A percentile compares a stretch with the other conserved stretches of the same genome.
Conservation (phyloP, 1,140 invertebrate species). For the Macrostomum lignano region DNA sequence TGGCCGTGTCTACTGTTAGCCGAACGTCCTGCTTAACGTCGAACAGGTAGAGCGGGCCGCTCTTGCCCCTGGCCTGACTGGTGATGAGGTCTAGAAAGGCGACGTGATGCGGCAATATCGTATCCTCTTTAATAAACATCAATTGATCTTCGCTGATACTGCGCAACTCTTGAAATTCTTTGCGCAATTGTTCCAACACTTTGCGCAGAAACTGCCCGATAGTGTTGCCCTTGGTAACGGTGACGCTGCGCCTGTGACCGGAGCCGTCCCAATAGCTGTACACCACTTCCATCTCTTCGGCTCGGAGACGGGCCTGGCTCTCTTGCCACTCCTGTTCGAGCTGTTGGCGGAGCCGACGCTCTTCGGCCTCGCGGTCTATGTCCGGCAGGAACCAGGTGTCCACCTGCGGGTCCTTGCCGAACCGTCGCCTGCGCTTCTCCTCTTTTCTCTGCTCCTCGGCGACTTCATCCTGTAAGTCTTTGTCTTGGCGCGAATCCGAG, state of each 20-base stretch:
- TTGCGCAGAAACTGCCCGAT: conserved; percentile 84
- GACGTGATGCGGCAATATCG: conserved; percentile 90
- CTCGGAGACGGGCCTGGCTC: conserved; percentile 75
- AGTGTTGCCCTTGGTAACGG: conserved; percentile 43
- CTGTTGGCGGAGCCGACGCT: conserved; percentile 35
- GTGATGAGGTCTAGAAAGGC: conserved; percentile 99
- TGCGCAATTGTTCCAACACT: conserved; percentile 54
- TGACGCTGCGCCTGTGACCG: conserved; percentile 68
- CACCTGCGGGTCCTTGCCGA: conserved; percentile 79
- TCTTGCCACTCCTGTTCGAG: conserved; percentile 56
- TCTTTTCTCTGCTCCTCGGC: conserved; percentile 12
- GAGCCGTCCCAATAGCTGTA: conserved; percentile 99
- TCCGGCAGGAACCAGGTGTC: conserved; percentile 98
- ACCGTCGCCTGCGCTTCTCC: conserved; percentile 12
- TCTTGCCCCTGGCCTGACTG: conserved; percentile 40
- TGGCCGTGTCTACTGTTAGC: conserved; percentile 64
- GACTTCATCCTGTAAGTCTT: no score
- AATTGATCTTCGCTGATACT: conserved; percentile 81
- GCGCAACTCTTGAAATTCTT: conserved; percentile 85
- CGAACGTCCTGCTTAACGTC: conserved; percentile 85
- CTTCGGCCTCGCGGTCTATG: conserved; percentile 63
- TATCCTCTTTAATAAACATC: conserved; percentile 98
- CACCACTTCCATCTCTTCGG: conserved; percentile 90
- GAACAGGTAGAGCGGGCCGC: conserved; percentile 16
- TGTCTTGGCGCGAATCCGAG: no score